A percentile compares a stretch with the other conserved stretches of the same genome.
phyloP scores from a whole-genome alignment of 2,888 invertebrate genomes.

The Nysson spinosus region DNA sequence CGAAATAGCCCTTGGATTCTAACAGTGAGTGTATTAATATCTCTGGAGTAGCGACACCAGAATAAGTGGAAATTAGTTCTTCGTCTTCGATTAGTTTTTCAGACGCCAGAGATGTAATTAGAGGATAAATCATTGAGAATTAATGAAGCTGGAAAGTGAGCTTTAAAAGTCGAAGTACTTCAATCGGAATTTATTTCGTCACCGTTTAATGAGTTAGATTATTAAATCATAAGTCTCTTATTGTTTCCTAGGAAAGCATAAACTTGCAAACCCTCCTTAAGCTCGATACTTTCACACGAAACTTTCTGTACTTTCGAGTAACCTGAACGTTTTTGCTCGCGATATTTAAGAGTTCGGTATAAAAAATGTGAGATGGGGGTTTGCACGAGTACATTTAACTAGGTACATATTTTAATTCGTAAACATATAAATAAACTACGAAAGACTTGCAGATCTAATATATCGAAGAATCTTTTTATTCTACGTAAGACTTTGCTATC shows the following conservation, averaged over 20 bases:
- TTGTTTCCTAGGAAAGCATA: background rate
- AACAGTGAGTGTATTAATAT: slow-evolving; percentile 31
- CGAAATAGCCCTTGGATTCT: slow-evolving; percentile 47
- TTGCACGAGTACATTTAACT: slow-evolving; percentile 55
- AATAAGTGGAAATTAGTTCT: slow-evolving; percentile 29
- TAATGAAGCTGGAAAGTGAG: slow-evolving; percentile 20
- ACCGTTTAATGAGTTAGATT: background rate
- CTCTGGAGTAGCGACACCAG: slow-evolving; percentile 47
- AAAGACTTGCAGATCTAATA: no score
- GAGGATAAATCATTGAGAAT: no score
- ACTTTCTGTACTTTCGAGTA: background rate
- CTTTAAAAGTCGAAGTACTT: slow-evolving; percentile 12
- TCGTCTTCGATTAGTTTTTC: slow-evolving; percentile 6
- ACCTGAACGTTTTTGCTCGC: background rate
- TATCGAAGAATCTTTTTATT: background rate
- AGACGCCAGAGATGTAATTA: slow-evolving; percentile 41
- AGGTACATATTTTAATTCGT: no score
- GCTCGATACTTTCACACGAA: slow-evolving; percentile 29
- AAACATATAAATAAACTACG: no score
- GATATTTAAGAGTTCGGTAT: slow-evolving; percentile 10
- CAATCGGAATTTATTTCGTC: background rate
- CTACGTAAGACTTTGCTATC: no score
- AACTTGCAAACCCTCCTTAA: slow-evolving; percentile 40
- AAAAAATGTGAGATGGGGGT: slow-evolving; percentile 39
- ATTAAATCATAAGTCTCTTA: background rate